Conservation (phyloP, 2,113 vertebrate genomes). For the Sander vitreus region DNA sequence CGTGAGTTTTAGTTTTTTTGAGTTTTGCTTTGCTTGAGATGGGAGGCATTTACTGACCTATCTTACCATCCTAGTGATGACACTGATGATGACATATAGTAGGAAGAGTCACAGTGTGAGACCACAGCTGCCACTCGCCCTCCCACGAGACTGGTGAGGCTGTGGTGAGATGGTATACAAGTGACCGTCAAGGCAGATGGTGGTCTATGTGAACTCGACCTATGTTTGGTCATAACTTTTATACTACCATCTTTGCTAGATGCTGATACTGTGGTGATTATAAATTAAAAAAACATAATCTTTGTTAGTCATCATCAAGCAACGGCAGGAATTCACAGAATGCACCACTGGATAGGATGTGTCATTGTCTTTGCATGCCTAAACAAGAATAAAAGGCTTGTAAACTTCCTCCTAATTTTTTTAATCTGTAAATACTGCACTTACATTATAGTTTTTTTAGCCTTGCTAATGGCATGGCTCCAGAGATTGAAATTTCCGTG, state of each 20-base stretch:
- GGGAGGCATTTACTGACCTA: conserved; percentile 32
- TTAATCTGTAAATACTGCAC: background rate
- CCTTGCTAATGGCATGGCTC: background rate
- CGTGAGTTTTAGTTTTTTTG: too few relatives aligned
- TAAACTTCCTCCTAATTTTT: conserved; percentile 38
- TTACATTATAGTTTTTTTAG: background rate
- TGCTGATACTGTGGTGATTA: background rate
- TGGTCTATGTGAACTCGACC: conserved; percentile 11
- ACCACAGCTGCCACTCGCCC: conserved; percentile 27
- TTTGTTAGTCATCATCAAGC: background rate
- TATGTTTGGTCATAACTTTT: conserved; percentile 24
- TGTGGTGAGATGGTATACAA: background rate
- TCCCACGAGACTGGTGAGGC: background rate
- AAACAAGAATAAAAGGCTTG: conserved; percentile 33
- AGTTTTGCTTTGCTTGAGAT: conserved; percentile 7
- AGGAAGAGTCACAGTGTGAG: conserved; percentile 32
- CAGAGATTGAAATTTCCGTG: background rate
- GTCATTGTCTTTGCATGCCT: conserved; percentile 38
- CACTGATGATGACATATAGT: conserved; percentile 32
- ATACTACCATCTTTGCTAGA: background rate
- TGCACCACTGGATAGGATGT: conserved; percentile 14
- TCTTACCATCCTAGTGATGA: conserved; percentile 26
- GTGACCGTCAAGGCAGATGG: background rate
- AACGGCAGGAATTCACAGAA: conserved; percentile 8
- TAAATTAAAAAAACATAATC: conserved; percentile 1